These are phyloP conservation scores for Carcharodon carcharias DNA, from an alignment of 2,797 vertebrate genomes.

Conservation along the genomic window DNA sequence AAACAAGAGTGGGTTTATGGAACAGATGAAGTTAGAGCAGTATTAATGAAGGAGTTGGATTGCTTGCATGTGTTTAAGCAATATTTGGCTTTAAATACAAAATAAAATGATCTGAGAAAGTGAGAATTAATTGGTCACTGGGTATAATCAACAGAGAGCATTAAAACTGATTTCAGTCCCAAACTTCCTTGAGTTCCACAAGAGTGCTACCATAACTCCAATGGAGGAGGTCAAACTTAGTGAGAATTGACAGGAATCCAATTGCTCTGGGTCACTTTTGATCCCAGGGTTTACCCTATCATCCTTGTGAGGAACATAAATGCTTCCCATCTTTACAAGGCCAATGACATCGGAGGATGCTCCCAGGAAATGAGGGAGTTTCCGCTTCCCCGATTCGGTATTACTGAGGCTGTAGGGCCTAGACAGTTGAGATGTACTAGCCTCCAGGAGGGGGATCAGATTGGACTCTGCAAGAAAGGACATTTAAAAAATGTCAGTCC, in stretches of 20 bases:
- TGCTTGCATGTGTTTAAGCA: not conserved
- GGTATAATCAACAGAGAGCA: not conserved
- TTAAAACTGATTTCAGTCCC: not conserved
- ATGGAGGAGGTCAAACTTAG: not conserved
- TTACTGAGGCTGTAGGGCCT: not conserved
- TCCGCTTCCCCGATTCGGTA: not conserved
- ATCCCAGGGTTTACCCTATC: not conserved
- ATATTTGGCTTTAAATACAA: not conserved
- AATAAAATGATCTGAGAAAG: not conserved
- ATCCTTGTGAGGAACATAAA: not conserved
- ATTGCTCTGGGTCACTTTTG: not conserved
- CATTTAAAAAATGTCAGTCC: not conserved
- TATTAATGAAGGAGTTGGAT: not conserved
- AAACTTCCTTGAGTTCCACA: not conserved
- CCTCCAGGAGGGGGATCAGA: not conserved
- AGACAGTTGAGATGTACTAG: not conserved
- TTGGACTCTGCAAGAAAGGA: not conserved
- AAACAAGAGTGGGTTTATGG: not conserved
- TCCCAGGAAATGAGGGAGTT: not conserved
- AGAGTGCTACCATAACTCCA: not conserved
- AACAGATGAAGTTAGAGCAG: not conserved
- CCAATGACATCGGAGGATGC: not conserved
- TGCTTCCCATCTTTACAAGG: not conserved
- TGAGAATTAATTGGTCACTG: not conserved
- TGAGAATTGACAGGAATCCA: not conserved